Base-by-base conservation (phyloP, 2,888 invertebrate species). In the Molanna angustata region DNA sequence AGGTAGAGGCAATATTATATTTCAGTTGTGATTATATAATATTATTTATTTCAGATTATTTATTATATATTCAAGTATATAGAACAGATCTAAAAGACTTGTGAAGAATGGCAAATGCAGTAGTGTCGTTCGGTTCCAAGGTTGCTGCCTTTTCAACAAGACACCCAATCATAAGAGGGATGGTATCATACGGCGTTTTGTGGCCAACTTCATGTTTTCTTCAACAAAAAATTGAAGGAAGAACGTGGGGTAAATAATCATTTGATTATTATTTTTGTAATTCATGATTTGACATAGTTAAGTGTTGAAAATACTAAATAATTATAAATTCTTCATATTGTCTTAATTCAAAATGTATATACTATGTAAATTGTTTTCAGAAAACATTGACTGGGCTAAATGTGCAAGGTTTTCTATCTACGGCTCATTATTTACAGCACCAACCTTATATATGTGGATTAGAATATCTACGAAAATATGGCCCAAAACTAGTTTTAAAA, bases 381-480 rank as follows among this genome's bases (percentile, higher is more conserved):
- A 41, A 20, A 41, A 18, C 3, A 20, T 41, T 65, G 85, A 86
- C 64, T 85, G 84, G 83, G 77, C 72, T 69, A 80, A 87, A 65
- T 82, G 84, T 59, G 69, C 83, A 31, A 78, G 90, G 56, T 92
- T 86, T 71, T 84, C 88, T 63, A 64, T 90, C 44, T 90, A 87
- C 68, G 91, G 90, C n/a, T 83, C 86, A 6, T 79, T 86, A 42
- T 89, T 86, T 68, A 88, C 88, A 16, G 91, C 90, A 1, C 91
- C 91, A 11, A 88, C 88, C 3, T 70, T 91, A 0, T 90, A 88
- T 64, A 80, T 80, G 50, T 91, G 91, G 91, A 73, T 93, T 41
- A 84, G 83, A 66, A 69, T 89, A 45, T 86, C 89, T n/a, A 83
- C 82, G 61, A 76, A 79, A 46, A 74, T 90, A 68, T 90, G 89